Evolutionary conservation across 2,888 invertebrate species (phyloP).

Genomic region (Nephrotoma guestfalica): DNA sequence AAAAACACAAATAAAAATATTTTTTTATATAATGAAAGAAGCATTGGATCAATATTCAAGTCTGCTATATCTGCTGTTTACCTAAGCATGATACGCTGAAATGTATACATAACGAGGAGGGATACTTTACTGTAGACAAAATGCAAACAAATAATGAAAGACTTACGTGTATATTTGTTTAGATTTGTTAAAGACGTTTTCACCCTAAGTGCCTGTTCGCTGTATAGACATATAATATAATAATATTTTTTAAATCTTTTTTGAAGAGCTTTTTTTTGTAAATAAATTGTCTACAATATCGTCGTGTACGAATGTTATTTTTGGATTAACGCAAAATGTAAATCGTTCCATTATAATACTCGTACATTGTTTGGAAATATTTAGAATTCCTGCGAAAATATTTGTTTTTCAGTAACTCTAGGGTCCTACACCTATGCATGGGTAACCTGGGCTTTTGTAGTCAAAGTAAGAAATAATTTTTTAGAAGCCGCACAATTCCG

Average conservation of each 20-base stretch:
- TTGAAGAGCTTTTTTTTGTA: not conserved
- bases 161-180: not conserved
- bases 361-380: no score
- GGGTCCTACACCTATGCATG: accelerated
- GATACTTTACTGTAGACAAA: not conserved
- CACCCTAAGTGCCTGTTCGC: not conserved
- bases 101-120: not conserved
- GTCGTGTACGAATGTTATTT: not conserved
- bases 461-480: no score
- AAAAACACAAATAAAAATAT: not conserved
- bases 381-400: no score
- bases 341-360: not conserved
- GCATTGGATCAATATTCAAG: not conserved
- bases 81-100: not conserved
- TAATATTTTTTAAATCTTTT: not conserved
- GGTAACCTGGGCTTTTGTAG: no score
- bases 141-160: not conserved
- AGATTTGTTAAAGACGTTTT: not conserved
- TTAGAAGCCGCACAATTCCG: no score
- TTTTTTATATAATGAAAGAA: not conserved
- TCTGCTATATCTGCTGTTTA: not conserved
- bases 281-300: not conserved
- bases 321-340: not conserved
- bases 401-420: no score
- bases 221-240: not conserved